Percentiles rank a stretch among this genome's conserved stretches.
These are phyloP conservation scores for Nerophis lumbriciformis DNA, from an alignment of 2,113 vertebrate genomes.

Conservation along the genomic window DNA sequence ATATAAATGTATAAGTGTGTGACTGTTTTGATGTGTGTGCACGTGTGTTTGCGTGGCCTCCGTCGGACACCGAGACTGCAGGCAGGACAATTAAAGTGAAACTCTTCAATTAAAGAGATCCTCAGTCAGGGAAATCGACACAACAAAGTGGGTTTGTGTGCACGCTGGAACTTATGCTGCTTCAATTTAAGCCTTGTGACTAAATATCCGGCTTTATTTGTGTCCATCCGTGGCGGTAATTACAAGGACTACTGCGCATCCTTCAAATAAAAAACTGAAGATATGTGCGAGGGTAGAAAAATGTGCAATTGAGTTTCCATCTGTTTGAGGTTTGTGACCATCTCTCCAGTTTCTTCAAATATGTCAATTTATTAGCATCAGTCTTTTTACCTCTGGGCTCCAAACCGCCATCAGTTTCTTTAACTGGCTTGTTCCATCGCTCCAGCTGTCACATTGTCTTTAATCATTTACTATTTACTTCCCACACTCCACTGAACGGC, in stretches of 20 bases:
- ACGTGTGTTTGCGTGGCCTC: conserved; percentile 25
- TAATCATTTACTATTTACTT: neutral
- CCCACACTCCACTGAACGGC: neutral
- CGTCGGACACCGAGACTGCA: conserved; percentile 44
- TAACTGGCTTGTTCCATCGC: neutral
- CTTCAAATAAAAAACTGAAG: conserved; percentile 20
- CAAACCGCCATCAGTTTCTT: neutral
- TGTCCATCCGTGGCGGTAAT: conserved; percentile 54
- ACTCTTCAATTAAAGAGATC: conserved; percentile 56
- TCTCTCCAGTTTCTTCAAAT: conserved; percentile 33
- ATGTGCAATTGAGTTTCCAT: conserved; percentile 28
- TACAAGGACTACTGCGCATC: conserved; percentile 43
- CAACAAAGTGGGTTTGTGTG: conserved; percentile 1
- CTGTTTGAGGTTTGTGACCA: conserved; percentile 28
- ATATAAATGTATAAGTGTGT: neutral
- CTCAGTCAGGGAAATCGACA: conserved; percentile 50
- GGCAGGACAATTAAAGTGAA: conserved; percentile 54
- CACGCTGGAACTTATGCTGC: conserved; percentile 9
- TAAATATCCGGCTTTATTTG: conserved; percentile 49
- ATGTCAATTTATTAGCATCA: conserved; percentile 36
- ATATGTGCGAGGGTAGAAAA: conserved; percentile 24
- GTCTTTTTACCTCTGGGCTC: conserved; percentile 9
- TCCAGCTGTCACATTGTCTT: neutral
- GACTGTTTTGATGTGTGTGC: conserved; percentile 13
- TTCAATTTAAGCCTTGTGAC: conserved; percentile 33